Conservation (phyloP, 2,113 vertebrate genomes). For the Sapayoa aenigma region DNA sequence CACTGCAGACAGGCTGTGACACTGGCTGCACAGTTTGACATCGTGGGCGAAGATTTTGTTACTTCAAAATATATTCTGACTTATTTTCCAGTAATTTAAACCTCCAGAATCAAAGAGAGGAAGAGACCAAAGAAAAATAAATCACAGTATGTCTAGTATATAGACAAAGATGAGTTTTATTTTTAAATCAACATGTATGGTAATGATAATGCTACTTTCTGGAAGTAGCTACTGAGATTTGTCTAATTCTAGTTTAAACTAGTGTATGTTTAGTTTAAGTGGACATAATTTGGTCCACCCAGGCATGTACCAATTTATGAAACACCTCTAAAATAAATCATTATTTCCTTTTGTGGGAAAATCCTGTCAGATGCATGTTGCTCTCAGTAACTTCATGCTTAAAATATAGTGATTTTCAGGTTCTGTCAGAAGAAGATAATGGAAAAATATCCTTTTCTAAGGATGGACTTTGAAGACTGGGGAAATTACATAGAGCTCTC, state of each 20-base stretch:
- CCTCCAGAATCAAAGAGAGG: neutral
- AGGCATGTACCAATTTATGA: neutral
- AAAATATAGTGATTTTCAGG: neutral
- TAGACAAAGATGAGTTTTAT: neutral
- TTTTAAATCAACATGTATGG: neutral
- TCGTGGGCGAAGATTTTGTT: neutral
- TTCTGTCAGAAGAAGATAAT: neutral
- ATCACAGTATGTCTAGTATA: neutral
- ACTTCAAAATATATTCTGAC: neutral
- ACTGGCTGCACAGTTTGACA: neutral
- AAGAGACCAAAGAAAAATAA: neutral
- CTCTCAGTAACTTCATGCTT: neutral
- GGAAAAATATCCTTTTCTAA: neutral
- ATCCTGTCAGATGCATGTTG: neutral
- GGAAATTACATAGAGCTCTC: neutral
- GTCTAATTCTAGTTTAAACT: neutral
- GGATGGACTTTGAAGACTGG: neutral
- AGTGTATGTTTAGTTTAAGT: neutral
- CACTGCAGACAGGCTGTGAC: neutral
- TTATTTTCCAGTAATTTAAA: slow-evolving; percentile 1
- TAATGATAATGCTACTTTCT: neutral
- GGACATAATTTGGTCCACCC: neutral
- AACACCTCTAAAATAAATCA: neutral
- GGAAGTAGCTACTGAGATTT: neutral
- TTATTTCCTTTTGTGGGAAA: neutral